Conservation (phyloP, 2,888 invertebrate species). For the Tachystola acroxantha region DNA sequence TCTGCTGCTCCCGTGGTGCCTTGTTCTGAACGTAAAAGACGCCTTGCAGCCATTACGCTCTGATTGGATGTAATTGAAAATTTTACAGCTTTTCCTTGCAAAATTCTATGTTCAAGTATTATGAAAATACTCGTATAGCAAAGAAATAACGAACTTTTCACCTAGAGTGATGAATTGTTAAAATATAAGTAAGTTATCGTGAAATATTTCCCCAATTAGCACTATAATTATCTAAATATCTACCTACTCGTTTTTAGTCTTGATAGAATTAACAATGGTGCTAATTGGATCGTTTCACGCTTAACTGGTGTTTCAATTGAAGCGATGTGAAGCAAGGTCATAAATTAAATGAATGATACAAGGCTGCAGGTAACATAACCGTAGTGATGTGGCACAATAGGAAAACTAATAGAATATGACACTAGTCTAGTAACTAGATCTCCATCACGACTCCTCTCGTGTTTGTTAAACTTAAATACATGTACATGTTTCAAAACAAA, state of each 20-base stretch:
- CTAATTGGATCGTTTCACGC: constrained; percentile 21
- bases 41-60: constrained; percentile 3
- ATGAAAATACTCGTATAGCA: no score
- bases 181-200: no score
- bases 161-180: no score
- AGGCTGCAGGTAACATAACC: constrained; percentile 1
- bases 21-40: not conserved
- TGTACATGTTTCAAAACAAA: no score
- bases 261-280: constrained; percentile 11
- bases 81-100: constrained; percentile 9
- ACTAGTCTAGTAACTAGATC: no score
- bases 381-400: not conserved
- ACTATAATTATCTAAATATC: no score
- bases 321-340: constrained; percentile 1
- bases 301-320: constrained; percentile 8
- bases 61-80: constrained; percentile 17
- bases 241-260: not conserved
- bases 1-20: constrained; percentile 13
- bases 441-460: no score
- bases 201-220: no score
- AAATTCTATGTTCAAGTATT: not conserved
- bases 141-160: no score
- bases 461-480: no score
- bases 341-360: constrained; percentile 1
- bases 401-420: not conserved